These are phyloP conservation scores for Yasuhikotakia modesta DNA, from an alignment of 2,797 vertebrate species.

Conservation along the genomic window DNA sequence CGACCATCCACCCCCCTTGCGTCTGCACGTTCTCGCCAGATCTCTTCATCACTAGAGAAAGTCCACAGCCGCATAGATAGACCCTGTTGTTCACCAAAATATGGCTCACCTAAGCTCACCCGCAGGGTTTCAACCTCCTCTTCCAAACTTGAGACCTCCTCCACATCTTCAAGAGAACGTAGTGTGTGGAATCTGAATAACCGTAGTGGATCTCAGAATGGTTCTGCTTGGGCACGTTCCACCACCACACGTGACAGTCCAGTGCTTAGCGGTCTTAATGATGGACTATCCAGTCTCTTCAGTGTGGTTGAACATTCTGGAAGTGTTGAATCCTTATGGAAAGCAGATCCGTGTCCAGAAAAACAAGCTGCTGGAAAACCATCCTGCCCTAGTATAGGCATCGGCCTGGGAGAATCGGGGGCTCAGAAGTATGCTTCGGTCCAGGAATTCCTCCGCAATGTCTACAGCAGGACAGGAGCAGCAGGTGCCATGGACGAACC, in stretches of 20 bases:
- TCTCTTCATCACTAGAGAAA: constrained; percentile 95
- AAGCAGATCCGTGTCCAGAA: constrained; percentile 76
- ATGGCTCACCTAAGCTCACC: constrained; percentile 93
- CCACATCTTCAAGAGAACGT: constrained; percentile 83
- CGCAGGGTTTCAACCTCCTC: constrained; percentile 85
- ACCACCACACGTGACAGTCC: constrained; percentile 97
- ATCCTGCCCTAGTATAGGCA: constrained; percentile 56
- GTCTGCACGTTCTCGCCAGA: constrained; percentile 90
- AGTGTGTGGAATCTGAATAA: constrained; percentile 95
- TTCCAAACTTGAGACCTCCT: constrained; percentile 85
- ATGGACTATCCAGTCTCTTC: constrained; percentile 95
- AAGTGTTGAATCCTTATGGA: constrained; percentile 93
- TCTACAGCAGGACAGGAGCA: constrained; percentile 73
- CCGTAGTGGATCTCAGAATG: constrained; percentile 81
- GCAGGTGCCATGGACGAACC: constrained; percentile 70
- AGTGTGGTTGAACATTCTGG: constrained; percentile 93
- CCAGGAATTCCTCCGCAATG: constrained; percentile 92
- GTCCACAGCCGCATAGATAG: constrained; percentile 93
- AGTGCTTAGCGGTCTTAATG: constrained; percentile 90
- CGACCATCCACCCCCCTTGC: constrained; percentile 84
- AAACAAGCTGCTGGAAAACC: constrained; percentile 74
- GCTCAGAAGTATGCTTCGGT: constrained; percentile 86
- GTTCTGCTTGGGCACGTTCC: constrained; percentile 97
- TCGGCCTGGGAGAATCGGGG: constrained; percentile 71
- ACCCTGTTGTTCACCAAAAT: constrained; percentile 96